Percentiles rank a stretch among this genome's conserved stretches.
Evolutionary conservation across 1,140 invertebrate species (phyloP).

Genomic region (Plodia interpunctella): DNA sequence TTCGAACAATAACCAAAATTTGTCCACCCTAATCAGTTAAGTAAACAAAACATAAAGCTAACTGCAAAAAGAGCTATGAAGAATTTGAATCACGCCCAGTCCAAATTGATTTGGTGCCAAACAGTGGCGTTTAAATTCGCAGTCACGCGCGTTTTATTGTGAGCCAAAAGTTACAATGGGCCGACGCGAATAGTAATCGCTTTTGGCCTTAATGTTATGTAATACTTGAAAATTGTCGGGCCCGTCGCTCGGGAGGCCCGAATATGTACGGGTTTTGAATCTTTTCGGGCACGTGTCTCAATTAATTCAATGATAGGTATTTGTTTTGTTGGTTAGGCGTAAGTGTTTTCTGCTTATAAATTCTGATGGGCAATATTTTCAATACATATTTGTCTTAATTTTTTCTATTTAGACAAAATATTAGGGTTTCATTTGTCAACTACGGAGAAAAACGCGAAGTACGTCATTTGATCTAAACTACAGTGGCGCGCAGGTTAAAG

Average conservation of each 20-base stretch:
- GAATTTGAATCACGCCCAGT: constrained; percentile 29
- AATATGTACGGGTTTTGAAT: neutral
- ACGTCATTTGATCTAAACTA: too few species aligned
- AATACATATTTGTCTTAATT: too few species aligned
- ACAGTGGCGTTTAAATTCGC: constrained; percentile 44
- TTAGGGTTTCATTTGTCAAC: too few species aligned
- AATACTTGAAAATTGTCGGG: constrained; percentile 37
- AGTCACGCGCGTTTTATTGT: constrained; percentile 60
- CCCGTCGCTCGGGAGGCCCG: neutral
- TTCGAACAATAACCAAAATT: too few species aligned
- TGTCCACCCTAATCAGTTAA: neutral
- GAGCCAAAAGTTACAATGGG: constrained; percentile 49
- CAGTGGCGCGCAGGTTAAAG: too few species aligned
- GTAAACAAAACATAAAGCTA: neutral
- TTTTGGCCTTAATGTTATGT: constrained; percentile 29
- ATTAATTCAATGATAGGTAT: neutral
- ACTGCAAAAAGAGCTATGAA: constrained; percentile 21
- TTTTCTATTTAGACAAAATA: too few species aligned
- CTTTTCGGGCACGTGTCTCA: neutral
- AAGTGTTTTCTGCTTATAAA: too few species aligned
- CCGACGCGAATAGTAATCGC: constrained; percentile 36
- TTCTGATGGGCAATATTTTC: too few species aligned
- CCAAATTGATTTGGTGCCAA: constrained; percentile 53
- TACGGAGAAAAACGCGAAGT: too few species aligned
- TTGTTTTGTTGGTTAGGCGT: too few species aligned